These are phyloP conservation scores for Bursaphelenchus okinawaensis DNA, from an alignment of 2,888 invertebrate species.

Conservation along the genomic window DNA sequence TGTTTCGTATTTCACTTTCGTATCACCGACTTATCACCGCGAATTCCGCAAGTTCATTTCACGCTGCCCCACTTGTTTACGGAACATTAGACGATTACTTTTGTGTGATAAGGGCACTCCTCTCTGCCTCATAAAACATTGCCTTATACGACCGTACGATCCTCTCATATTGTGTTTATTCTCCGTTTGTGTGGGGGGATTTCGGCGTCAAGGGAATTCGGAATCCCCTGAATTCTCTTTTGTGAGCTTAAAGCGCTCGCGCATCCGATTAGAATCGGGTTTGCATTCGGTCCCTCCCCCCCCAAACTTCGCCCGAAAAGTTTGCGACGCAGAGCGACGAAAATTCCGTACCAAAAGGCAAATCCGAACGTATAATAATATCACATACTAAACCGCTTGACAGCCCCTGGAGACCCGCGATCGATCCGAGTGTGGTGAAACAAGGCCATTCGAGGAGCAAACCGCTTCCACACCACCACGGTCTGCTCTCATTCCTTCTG, in stretches of 20 bases:
- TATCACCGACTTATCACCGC: no score
- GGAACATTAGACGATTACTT: neutral
- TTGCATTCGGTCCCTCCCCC: neutral
- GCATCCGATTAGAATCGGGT: neutral
- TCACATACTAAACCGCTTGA: neutral
- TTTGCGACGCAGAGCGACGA: neutral
- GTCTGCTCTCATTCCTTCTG: no score
- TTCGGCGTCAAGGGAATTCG: neutral
- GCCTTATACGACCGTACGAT: neutral
- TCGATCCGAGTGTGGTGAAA: neutral
- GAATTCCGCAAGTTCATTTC: no score
- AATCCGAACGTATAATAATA: neutral
- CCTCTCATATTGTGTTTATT: slow-evolving; percentile 7
- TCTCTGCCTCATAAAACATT: neutral
- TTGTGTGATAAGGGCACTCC: slow-evolving; percentile 12
- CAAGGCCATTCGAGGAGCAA: neutral
- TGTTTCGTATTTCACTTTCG: no score
- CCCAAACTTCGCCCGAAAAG: no score
- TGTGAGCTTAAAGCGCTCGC: neutral
- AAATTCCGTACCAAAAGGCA: neutral
- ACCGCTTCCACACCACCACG: no score
- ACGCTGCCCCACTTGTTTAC: no score
- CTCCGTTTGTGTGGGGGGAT: neutral
- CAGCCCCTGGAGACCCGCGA: neutral
- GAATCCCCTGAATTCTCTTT: neutral